Evolutionary conservation across 2,888 invertebrate genomes (phyloP).

Genomic region (Sesamia inferens): DNA sequence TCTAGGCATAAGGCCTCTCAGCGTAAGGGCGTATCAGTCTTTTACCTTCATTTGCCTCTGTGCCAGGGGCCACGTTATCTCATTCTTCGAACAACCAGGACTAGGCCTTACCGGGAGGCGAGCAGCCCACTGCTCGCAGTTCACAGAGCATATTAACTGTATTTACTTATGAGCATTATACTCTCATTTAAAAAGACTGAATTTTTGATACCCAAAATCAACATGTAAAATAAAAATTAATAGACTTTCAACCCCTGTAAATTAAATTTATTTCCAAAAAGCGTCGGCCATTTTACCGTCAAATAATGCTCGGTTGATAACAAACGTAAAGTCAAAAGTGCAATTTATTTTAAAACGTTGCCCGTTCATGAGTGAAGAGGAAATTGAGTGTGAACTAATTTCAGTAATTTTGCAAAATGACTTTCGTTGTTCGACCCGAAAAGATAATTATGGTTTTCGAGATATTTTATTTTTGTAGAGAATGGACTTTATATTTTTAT

Average conservation of each 20-base stretch:
- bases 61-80: no score
- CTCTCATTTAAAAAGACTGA: no score
- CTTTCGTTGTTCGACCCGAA: constrained; percentile 54
- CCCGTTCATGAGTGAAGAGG: constrained; percentile 48
- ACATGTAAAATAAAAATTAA: constrained; percentile 6
- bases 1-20: no score
- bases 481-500: neutral
- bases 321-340: constrained; percentile 51
- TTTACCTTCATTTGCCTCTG: no score
- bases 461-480: constrained; percentile 23
- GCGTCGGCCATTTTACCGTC: constrained; percentile 34
- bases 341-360: constrained; percentile 63
- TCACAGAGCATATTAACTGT: no score
- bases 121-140: no score
- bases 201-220: neutral
- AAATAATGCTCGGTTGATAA: constrained; percentile 41
- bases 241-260: constrained; percentile 1
- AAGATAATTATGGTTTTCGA: constrained; percentile 51
- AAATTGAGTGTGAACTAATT: constrained; percentile 69
- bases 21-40: no score
- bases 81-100: no score
- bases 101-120: no score
- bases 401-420: constrained; percentile 61
- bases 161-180: neutral
- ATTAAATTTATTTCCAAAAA: constrained; percentile 29